A percentile compares a stretch with the other conserved stretches of the same genome.
phyloP scores from a whole-genome alignment of 2,797 vertebrate genomes.

The Remorina albescens region DNA sequence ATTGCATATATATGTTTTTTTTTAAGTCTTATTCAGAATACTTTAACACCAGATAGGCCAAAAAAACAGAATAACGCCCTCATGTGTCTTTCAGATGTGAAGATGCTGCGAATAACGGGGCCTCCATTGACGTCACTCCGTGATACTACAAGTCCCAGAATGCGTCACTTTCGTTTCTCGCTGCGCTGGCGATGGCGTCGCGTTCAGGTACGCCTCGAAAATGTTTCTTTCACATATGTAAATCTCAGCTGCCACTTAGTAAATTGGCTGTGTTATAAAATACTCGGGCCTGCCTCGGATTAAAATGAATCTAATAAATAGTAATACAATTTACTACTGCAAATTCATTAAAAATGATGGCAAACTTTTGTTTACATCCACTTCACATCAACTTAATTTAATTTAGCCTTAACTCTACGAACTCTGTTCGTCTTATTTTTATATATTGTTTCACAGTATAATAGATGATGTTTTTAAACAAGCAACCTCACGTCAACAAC shows the following conservation, averaged over 20 bases:
- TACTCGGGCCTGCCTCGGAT: no score
- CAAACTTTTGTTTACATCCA: no score
- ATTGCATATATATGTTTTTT: background rate
- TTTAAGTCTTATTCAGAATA: background rate
- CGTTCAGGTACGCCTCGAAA: conserved; percentile 54
- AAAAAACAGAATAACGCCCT: background rate
- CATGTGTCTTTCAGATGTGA: background rate
- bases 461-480: background rate
- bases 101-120: background rate
- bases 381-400: no score
- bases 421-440: background rate
- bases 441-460: background rate
- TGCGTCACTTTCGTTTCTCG: conserved; percentile 57
- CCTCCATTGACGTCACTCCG: conserved; percentile 47
- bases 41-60: background rate
- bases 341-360: background rate
- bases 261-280: background rate
- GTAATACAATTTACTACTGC: background rate
- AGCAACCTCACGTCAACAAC: background rate
- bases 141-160: conserved; percentile 82
- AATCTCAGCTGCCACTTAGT: background rate
- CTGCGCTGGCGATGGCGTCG: conserved; percentile 40
- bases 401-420: background rate
- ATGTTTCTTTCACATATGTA: rapidly evolving
- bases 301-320: background rate